Conservation (phyloP, 92 coral and sea anemone genomes). For the Zoanthus solanderi region DNA sequence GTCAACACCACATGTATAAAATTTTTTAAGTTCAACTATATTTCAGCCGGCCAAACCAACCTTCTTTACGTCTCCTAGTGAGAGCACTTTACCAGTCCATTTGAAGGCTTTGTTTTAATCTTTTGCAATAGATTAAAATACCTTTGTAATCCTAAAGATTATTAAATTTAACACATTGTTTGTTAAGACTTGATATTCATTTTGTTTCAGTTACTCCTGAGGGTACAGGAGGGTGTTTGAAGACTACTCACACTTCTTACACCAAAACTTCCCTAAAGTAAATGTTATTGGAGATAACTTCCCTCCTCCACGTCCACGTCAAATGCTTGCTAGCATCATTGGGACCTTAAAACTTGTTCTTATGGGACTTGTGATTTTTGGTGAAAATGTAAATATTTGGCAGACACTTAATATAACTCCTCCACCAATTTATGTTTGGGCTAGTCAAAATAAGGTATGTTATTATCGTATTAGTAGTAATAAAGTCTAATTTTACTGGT, state of each 20-base stretch:
- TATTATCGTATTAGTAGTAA: too few relatives aligned
- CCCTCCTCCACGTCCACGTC: constrained; percentile 97
- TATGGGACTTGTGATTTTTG: constrained; percentile 85
- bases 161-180: neutral
- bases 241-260: constrained; percentile 95
- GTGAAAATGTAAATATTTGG: constrained; percentile 85
- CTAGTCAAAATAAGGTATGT: constrained; percentile 93
- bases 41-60: too few relatives aligned
- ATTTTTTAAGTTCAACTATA: too few relatives aligned
- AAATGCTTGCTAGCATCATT: constrained; percentile 82
- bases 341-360: constrained; percentile 79
- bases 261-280: constrained; percentile 91
- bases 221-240: constrained; percentile 99
- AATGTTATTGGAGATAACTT: constrained; percentile 93
- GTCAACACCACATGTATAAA: too few relatives aligned
- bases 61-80: too few relatives aligned
- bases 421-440: constrained; percentile 89
- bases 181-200: neutral
- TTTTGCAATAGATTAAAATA: too few relatives aligned
- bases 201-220: constrained; percentile 92
- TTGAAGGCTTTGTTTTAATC: neutral
- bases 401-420: constrained; percentile 81
- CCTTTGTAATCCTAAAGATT: neutral
- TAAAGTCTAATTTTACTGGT: too few relatives aligned
- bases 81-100: neutral